A percentile compares a stretch with the other conserved stretches of the same genome.
phyloP scores from a whole-genome alignment of 2,888 invertebrate genomes.

The Heteromurus nitidus region DNA sequence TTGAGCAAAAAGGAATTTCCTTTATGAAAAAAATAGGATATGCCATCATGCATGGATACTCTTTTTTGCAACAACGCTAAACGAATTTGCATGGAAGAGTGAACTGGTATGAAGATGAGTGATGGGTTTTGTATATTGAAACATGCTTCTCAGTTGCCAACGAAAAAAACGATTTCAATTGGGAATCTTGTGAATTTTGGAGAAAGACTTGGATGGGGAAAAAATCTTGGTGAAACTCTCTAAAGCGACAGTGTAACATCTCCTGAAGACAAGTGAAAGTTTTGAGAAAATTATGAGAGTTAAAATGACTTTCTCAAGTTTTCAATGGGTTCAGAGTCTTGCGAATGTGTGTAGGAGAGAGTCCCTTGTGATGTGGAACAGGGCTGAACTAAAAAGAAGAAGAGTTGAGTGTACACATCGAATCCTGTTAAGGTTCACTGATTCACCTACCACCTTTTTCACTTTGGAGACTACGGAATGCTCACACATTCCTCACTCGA shows the following conservation, averaged over 20 bases:
- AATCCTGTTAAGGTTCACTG: neutral
- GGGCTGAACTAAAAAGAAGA: neutral
- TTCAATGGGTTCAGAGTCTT: neutral
- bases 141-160: neutral
- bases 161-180: neutral
- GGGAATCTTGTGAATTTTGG: neutral
- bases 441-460: neutral
- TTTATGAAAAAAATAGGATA: too few relatives aligned
- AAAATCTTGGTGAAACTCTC: too few relatives aligned
- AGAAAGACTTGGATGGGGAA: too few relatives aligned
- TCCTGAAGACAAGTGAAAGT: slow-evolving; percentile 14
- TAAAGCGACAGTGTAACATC: neutral
- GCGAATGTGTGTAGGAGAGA: neutral
- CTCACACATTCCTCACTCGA: too few relatives aligned
- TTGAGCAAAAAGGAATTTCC: too few relatives aligned
- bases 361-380: neutral
- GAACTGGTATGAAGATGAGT: too few relatives aligned
- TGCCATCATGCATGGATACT: too few relatives aligned
- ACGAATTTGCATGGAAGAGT: too few relatives aligned
- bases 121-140: neutral
- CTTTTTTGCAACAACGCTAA: too few relatives aligned
- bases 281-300: slow-evolving; percentile 14
- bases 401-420: neutral
- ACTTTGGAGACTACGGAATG: too few relatives aligned
- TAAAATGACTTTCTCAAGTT: neutral